Conservation (phyloP, 2,113 vertebrate species). For the Dromiciops gliroides region DNA sequence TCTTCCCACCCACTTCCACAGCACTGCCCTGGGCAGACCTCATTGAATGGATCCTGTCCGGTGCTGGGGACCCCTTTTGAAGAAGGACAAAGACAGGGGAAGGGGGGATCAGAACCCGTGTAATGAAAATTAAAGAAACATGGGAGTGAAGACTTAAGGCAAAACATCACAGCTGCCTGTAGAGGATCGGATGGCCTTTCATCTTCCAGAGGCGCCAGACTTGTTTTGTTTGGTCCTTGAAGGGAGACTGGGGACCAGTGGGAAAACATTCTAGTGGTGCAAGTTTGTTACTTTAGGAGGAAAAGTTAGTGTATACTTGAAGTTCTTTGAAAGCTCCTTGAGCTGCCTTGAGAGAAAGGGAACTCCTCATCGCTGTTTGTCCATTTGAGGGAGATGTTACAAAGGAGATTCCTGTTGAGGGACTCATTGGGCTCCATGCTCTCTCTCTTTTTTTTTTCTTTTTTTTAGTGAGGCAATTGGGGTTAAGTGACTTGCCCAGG, state of each 20-base stretch:
- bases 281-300: background rate
- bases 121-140: background rate
- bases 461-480: no score
- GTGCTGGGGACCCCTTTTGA: background rate
- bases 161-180: background rate
- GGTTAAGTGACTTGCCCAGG: no score
- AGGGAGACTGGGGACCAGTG: background rate
- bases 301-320: background rate
- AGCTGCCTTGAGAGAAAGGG: background rate
- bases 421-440: background rate
- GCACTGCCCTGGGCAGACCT: background rate
- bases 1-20: background rate
- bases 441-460: no score
- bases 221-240: background rate
- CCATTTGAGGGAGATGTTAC: background rate
- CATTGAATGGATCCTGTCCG: background rate
- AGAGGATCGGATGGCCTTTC: background rate
- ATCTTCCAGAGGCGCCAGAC: background rate
- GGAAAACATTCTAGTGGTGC: background rate
- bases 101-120: background rate
- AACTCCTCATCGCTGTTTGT: background rate
- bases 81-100: background rate
- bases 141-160: background rate
- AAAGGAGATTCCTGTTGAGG: background rate
- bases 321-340: background rate